phyloP scores from a whole-genome alignment of 2,113 vertebrate genomes.

The Prunella fulvescens region DNA sequence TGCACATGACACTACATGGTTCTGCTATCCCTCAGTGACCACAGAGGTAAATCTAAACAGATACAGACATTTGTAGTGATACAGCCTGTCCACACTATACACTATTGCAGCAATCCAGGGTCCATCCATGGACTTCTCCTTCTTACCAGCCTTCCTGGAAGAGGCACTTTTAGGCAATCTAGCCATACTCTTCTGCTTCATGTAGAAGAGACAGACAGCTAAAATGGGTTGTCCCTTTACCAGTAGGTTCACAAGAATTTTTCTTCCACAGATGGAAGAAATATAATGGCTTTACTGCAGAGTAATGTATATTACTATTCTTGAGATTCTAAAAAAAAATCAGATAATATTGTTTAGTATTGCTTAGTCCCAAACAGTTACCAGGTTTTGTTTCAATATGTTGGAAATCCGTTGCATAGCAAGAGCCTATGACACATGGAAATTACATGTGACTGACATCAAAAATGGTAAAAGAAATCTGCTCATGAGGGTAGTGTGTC shows the following conservation, averaged over 20 bases:
- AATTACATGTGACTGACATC: not conserved
- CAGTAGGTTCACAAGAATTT: not conserved
- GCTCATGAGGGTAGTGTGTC: not conserved
- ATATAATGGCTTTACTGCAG: not conserved
- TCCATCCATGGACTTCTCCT: not conserved
- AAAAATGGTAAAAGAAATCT: slow-evolving; percentile 1
- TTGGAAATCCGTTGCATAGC: not conserved
- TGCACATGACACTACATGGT: not conserved
- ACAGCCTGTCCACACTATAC: not conserved
- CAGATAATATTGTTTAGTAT: not conserved
- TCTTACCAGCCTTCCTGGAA: not conserved
- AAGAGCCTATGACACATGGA: not conserved
- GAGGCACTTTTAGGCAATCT: not conserved
- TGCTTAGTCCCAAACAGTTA: slow-evolving; percentile 11
- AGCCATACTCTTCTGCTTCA: not conserved
- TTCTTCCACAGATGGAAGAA: not conserved
- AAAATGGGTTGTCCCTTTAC: not conserved
- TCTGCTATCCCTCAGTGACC: not conserved
- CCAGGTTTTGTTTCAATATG: not conserved
- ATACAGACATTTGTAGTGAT: not conserved
- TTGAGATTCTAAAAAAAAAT: not conserved
- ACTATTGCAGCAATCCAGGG: not conserved
- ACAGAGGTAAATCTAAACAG: not conserved
- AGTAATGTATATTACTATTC: not conserved
- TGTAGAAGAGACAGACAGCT: not conserved